phyloP scores from a whole-genome alignment of 1,140 invertebrate species.

The Drosophila fuyamai region DNA sequence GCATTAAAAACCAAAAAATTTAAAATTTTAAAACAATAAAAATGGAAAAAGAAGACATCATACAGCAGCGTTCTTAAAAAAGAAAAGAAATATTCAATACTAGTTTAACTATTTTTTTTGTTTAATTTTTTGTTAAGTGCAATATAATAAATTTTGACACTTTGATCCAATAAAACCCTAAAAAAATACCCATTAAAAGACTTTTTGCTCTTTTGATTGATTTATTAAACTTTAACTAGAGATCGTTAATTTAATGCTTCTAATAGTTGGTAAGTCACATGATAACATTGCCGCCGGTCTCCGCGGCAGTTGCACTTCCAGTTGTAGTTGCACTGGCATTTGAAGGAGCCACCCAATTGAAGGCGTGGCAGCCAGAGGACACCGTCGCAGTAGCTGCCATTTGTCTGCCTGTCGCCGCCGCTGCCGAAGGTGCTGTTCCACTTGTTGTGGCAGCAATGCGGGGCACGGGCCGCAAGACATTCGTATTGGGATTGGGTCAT shows the following conservation, averaged over 20 bases:
- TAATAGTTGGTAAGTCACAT: slow-evolving; percentile 49
- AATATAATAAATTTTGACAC: no score
- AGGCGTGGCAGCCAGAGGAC: slow-evolving; percentile 34
- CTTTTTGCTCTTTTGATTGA: slow-evolving; percentile 18
- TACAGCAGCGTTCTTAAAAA: no score
- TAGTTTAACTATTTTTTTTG: no score
- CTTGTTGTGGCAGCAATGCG: slow-evolving; percentile 68
- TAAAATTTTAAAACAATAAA: not conserved
- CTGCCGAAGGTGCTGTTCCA: not conserved
- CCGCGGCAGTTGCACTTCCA: not conserved
- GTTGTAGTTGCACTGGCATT: slow-evolving; percentile 1
- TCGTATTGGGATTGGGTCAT: slow-evolving; percentile 76
- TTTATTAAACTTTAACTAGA: slow-evolving; percentile 56
- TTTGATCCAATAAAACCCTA: not conserved
- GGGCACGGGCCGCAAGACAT: slow-evolving; percentile 78
- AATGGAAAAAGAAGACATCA: no score
- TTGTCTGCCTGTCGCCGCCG: slow-evolving; percentile 4
- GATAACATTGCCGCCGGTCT: slow-evolving; percentile 34
- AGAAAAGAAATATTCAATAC: not conserved
- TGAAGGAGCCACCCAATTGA: slow-evolving; percentile 65
- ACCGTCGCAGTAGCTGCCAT: slow-evolving; percentile 24
- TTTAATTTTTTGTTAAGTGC: no score
- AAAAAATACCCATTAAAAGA: not conserved
- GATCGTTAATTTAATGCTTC: slow-evolving; percentile 50
- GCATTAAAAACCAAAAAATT: no score